phyloP scores from a whole-genome alignment of 2,888 invertebrate species.

The Andrena camellia region DNA sequence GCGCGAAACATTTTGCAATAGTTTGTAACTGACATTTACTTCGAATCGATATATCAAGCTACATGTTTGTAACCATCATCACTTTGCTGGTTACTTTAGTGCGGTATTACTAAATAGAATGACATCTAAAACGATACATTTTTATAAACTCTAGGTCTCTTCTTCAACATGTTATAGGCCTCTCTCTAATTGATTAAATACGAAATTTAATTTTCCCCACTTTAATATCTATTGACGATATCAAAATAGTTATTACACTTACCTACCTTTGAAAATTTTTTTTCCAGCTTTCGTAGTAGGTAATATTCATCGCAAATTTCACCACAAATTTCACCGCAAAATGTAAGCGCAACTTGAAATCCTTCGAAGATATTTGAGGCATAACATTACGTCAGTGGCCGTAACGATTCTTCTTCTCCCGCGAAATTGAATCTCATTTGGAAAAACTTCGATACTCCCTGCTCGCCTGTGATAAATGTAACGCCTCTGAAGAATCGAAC shows the following conservation, averaged over 20 bases:
- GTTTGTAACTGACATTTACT: slow-evolving; percentile 2
- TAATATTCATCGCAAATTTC: not conserved
- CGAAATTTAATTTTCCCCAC: no score
- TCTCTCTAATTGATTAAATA: no score
- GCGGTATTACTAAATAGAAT: no score
- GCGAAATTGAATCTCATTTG: slow-evolving; percentile 27
- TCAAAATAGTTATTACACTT: no score
- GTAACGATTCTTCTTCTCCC: slow-evolving; percentile 1
- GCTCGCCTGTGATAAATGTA: slow-evolving; percentile 20
- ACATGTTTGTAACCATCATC: slow-evolving; percentile 6
- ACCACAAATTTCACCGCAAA: not conserved
- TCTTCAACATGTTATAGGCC: no score
- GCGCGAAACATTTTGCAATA: not conserved
- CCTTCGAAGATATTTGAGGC: not conserved
- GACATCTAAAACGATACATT: no score
- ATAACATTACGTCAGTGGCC: not conserved
- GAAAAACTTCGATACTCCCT: not conserved
- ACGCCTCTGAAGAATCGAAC: slow-evolving; percentile 15
- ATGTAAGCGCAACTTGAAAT: not conserved
- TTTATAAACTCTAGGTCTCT: no score
- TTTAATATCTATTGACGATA: no score
- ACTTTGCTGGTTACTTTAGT: not conserved
- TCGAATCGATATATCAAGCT: not conserved
- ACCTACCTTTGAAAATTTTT: no score
- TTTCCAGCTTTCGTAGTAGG: no score